phyloP scores from a whole-genome alignment of 2,113 vertebrate species.

The Oryctolagus cuniculus region mOryCun1.1 NC_091438.1:143248501-143249000 shows the following conservation, averaged over 20 bases:
- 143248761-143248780: slow-evolving; percentile 51
- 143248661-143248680: slow-evolving; percentile 43
- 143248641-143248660: slow-evolving; percentile 25
- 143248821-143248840: slow-evolving; percentile 68
- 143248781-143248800: slow-evolving; percentile 15
- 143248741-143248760: slow-evolving; percentile 54
- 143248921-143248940: slow-evolving; percentile 8
- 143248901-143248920: slow-evolving; percentile 49
- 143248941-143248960: neutral
- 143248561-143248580: slow-evolving; percentile 54
- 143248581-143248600: slow-evolving; percentile 59
- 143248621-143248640: slow-evolving; percentile 2
- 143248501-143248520: slow-evolving; percentile 27
- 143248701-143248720: slow-evolving; percentile 54
- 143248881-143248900: slow-evolving; percentile 19
- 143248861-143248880: slow-evolving; percentile 25
- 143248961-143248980: slow-evolving; percentile 7
- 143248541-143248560: slow-evolving; percentile 43
- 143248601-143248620: slow-evolving; percentile 29
- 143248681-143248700: neutral
- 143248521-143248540: slow-evolving; percentile 11
- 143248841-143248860: slow-evolving; percentile 22
- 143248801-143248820: slow-evolving; percentile 56
- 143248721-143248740: slow-evolving; percentile 49
- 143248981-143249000: slow-evolving; percentile 48